Conservation (phyloP, 2,888 invertebrate genomes). For the Andrena bucephala region DNA sequence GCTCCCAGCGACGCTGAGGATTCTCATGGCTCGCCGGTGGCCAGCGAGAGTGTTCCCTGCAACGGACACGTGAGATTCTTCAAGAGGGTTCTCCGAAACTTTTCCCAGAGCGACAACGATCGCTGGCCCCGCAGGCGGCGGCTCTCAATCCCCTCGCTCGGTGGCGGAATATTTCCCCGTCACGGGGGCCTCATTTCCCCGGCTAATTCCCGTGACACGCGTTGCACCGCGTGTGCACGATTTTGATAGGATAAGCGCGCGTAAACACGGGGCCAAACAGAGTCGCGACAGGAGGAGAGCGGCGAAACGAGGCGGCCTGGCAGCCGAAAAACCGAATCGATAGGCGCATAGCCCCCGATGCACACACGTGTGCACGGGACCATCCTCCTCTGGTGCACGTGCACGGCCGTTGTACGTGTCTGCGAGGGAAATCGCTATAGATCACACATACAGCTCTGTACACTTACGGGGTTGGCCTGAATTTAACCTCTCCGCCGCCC, state of each 20-base stretch:
- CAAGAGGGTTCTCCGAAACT: not conserved
- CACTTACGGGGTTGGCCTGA: constrained; percentile 81
- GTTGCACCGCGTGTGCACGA: constrained; percentile 51
- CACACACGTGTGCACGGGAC: constrained; percentile 58
- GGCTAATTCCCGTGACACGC: constrained; percentile 54
- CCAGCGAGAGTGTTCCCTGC: too few relatives aligned
- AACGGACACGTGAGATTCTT: not conserved
- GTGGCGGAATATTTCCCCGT: constrained; percentile 1
- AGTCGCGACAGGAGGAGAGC: constrained; percentile 58
- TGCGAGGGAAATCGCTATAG: constrained; percentile 67
- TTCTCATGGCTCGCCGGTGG: too few relatives aligned
- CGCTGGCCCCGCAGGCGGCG: not conserved
- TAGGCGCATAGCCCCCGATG: constrained; percentile 79
- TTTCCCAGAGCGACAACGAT: not conserved
- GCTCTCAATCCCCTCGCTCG: not conserved
- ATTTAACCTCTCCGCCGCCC: constrained; percentile 76
- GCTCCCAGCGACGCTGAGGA: too few relatives aligned
- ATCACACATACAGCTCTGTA: constrained; percentile 75
- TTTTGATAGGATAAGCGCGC: constrained; percentile 65
- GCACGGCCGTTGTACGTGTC: constrained; percentile 43
- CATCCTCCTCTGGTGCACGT: constrained; percentile 39
- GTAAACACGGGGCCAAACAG: constrained; percentile 50
- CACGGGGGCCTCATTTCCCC: constrained; percentile 32
- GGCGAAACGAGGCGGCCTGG: constrained; percentile 80
- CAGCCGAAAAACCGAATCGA: constrained; percentile 84